Evolutionary conservation across 2,113 vertebrate species (phyloP), one percentile per base, ranked within the genome.

Genomic region (Trogon surrucura): DNA sequence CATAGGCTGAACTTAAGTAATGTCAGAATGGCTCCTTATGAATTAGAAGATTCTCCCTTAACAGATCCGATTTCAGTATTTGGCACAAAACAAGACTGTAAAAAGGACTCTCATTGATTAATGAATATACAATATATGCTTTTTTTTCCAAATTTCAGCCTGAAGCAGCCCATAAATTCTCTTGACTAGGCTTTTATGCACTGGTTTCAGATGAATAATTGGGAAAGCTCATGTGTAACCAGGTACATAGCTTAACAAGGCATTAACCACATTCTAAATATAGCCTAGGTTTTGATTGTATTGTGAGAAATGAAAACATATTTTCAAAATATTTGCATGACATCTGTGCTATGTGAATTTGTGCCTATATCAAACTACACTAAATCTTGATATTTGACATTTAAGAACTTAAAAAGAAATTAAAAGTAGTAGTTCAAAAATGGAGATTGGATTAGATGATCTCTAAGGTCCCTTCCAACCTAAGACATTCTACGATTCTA

Each of bases 101-200:
- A 87, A 87, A 93, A 87, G 67, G 3, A 57, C 15, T 77, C 4
- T 85, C 15, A 27, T 32, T 95, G 81, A 85, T 93, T 89, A 94
- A 85, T 88, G 71, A 77, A 82, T 85, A 67, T 74, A 74, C 48
- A 57, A 45, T 29, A 20, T 34, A 47, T 62, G 36, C 9, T 61
- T 92, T 91, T 93, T 95, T 83, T 82, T 88, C 61, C 66, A 65
- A 87, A 89, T 92, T 96, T 79, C 66, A 72, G 22, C 61, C 84
- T 89, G 72, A 89, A 77, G 11, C 86, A 92, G 22, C 20, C 48
- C 53, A 78, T 79, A 57, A 87, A 79, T 95, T 86, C 54, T 87
- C 57, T 74, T 84, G 66, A 29, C 54, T 65, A 25, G 22, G 58
- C 53, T 84, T 86, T 87, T 81, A 25, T 71, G 22, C 19, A 69